A percentile compares a stretch with the other conserved stretches of the same genome.
Conservation (phyloP, 2,113 vertebrate genomes). For the Eretmochelys imbricata region DNA sequence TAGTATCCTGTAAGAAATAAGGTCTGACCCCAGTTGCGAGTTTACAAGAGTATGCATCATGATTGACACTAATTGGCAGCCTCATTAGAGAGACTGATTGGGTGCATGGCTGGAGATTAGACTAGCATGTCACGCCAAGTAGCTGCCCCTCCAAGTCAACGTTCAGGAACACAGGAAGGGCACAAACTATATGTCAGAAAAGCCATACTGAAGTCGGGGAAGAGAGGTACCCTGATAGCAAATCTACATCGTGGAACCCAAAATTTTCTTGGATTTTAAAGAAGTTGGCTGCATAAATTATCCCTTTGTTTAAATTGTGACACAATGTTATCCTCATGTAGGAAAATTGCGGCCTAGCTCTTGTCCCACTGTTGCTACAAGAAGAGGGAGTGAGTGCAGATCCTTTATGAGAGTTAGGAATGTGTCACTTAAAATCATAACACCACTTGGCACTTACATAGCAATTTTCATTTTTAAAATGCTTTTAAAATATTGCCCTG, state of each 20-base stretch:
- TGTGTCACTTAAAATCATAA: slow-evolving; percentile 17
- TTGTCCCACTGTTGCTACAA: neutral
- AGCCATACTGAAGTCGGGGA: neutral
- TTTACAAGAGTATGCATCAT: neutral
- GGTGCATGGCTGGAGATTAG: neutral
- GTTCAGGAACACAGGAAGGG: neutral
- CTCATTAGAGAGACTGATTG: neutral
- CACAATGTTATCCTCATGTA: neutral
- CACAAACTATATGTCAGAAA: slow-evolving; percentile 14
- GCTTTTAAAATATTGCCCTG: slow-evolving; percentile 20
- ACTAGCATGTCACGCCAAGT: neutral
- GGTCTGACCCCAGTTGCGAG: neutral
- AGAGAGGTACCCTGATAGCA: neutral
- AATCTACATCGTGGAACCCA: neutral
- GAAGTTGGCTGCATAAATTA: neutral
- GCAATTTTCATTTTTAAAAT: slow-evolving; percentile 16
- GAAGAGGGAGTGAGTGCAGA: neutral
- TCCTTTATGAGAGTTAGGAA: neutral
- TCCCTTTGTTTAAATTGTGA: neutral
- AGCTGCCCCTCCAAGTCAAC: neutral
- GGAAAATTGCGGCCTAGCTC: neutral
- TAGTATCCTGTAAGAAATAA: accelerated
- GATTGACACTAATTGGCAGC: neutral
- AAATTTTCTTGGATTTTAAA: too few relatives aligned
- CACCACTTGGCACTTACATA: slow-evolving; percentile 20